Evolutionary conservation across 2,888 invertebrate species (phyloP).

Genomic region (Chrysomela aeneicollis): DNA sequence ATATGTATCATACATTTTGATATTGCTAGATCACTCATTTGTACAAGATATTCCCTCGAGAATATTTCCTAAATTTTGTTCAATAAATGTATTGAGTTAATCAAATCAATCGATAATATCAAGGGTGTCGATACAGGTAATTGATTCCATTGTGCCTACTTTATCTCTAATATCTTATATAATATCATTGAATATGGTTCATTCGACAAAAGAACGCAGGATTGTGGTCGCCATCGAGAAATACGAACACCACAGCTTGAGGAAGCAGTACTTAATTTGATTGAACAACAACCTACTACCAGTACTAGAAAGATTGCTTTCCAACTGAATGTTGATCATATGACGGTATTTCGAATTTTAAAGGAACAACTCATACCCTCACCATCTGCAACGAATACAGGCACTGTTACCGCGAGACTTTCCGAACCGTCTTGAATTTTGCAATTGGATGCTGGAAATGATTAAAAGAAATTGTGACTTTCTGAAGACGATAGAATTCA

Average conservation of each 20-base stretch:
- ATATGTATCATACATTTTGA: too few relatives aligned
- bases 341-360: not conserved
- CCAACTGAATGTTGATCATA: not conserved
- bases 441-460: not conserved
- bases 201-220: slow-evolving; percentile 32
- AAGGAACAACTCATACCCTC: not conserved
- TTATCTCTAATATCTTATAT: too few relatives aligned
- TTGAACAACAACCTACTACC: not conserved
- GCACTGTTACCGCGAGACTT: not conserved
- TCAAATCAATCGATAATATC: too few relatives aligned
- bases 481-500: slow-evolving; percentile 5
- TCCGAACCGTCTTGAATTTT: not conserved
- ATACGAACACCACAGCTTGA: not conserved
- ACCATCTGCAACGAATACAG: not conserved
- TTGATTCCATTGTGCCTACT: too few relatives aligned
- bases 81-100: too few relatives aligned
- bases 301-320: not conserved
- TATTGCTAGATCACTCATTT: too few relatives aligned
- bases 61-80: too few relatives aligned
- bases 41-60: too few relatives aligned
- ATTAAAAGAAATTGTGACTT: too few relatives aligned
- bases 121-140: too few relatives aligned
- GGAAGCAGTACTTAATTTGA: not conserved
- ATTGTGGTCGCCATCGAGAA: slow-evolving; percentile 16
- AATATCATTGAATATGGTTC: slow-evolving; percentile 33